phyloP scores from a whole-genome alignment of 2,797 vertebrate species.

The Pipistrellus nathusii region DNA sequence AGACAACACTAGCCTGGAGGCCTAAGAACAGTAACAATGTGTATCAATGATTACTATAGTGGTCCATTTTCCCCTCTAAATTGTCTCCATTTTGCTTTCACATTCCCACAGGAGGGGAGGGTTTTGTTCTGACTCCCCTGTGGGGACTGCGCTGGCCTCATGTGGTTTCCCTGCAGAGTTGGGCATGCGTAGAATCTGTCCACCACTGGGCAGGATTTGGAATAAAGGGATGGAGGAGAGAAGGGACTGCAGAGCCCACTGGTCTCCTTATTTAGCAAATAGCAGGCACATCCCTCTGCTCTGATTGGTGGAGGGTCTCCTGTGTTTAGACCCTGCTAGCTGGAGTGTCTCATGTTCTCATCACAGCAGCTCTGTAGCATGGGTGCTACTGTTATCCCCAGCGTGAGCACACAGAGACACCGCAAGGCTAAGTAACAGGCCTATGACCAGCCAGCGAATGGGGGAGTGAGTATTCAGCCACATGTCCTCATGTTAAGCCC shows the following conservation, averaged over 20 bases:
- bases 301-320: neutral
- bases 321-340: neutral
- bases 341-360: neutral
- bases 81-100: conserved; percentile 13
- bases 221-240: neutral
- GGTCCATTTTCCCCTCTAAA: neutral
- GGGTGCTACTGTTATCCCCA: neutral
- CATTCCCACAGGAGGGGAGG: neutral
- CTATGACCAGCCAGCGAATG: neutral
- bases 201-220: neutral
- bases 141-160: neutral
- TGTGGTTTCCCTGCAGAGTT: neutral
- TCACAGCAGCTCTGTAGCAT: neutral
- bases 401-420: neutral
- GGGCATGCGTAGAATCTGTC: neutral
- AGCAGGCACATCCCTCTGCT: neutral
- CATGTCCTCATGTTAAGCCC: neutral
- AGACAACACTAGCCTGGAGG: conserved; percentile 45
- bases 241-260: neutral
- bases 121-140: neutral
- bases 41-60: neutral
- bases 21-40: neutral
- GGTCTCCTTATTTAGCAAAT: neutral
- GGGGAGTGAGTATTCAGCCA: neutral
- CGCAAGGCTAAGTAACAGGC: neutral